Percentiles rank a stretch among this genome's conserved stretches.
Conservation (phyloP, 2,888 invertebrate genomes). For the Pollenia amentaria region DNA sequence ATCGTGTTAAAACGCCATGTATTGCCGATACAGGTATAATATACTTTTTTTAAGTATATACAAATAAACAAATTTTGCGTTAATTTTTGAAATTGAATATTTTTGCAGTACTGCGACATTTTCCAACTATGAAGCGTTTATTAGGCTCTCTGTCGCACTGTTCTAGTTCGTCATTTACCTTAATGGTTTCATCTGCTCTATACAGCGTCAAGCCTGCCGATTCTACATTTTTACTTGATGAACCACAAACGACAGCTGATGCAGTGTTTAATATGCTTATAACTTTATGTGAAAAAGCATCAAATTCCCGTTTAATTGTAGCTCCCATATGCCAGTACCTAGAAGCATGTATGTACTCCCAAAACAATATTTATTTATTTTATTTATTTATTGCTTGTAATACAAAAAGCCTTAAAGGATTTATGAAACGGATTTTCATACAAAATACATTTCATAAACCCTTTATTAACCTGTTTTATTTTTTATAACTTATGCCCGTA, state of each 20-base stretch:
- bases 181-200: constrained; percentile 87
- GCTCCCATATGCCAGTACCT: constrained; percentile 91
- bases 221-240: constrained; percentile 84
- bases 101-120: constrained; percentile 88
- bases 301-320: constrained; percentile 90
- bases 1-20: constrained; percentile 87
- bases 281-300: constrained; percentile 90
- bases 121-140: constrained; percentile 92
- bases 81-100: not conserved
- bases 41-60: constrained; percentile 1
- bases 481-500: too few relatives aligned
- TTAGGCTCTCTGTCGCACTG: constrained; percentile 92
- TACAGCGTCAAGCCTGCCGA: constrained; percentile 81
- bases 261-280: constrained; percentile 94
- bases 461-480: too few relatives aligned
- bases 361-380: not conserved
- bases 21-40: constrained; percentile 89
- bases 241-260: constrained; percentile 92
- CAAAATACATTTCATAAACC: too few relatives aligned
- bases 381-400: too few relatives aligned
- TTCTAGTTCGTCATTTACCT: constrained; percentile 89
- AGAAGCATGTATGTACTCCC: constrained; percentile 80
- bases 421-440: too few relatives aligned
- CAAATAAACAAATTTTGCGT: not conserved
- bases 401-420: too few relatives aligned